Percentiles rank a stretch among this genome's conserved stretches.
Evolutionary conservation across 2,113 vertebrate species (phyloP).

Genomic region (Lethenteron camtschaticum): DNA sequence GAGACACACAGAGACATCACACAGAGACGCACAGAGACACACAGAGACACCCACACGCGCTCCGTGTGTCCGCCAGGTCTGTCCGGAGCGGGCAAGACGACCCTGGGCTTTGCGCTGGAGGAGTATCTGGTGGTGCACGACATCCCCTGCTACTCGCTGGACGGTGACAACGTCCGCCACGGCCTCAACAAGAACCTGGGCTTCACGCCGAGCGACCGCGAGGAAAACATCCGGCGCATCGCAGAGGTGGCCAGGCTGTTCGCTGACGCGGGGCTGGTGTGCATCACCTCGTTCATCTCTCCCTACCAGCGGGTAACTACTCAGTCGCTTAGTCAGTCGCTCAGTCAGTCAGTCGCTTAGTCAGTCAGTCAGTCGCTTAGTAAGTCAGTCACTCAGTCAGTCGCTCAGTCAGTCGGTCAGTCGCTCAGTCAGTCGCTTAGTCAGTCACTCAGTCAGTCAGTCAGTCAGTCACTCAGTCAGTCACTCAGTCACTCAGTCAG

Average conservation of each 20-base stretch:
- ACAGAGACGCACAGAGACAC: too few relatives aligned
- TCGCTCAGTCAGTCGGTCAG: too few relatives aligned
- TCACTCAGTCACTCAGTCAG: too few relatives aligned
- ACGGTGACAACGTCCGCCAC: constrained; percentile 92
- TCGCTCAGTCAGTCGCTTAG: too few relatives aligned
- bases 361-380: too few relatives aligned
- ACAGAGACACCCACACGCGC: too few relatives aligned
- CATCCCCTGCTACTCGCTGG: constrained; percentile 83
- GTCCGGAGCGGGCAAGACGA: constrained; percentile 87
- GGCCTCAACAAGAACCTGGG: constrained; percentile 90
- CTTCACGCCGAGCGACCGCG: constrained; percentile 76
- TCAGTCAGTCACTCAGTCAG: too few relatives aligned
- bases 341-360: too few relatives aligned
- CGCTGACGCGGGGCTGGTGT: constrained; percentile 82
- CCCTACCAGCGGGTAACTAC: constrained; percentile 55
- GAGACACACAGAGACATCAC: too few relatives aligned
- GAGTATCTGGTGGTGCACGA: constrained; percentile 88
- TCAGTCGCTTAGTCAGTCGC: too few relatives aligned
- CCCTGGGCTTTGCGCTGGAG: constrained; percentile 91
- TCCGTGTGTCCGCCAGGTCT: constrained; percentile 27
- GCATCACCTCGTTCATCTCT: constrained; percentile 88
- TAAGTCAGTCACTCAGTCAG: too few relatives aligned
- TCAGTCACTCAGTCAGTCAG: too few relatives aligned
- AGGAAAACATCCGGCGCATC: constrained; percentile 88
- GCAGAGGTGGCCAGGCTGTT: constrained; percentile 88